A percentile compares a stretch with the other conserved stretches of the same genome.
Conservation (phyloP, 2,888 invertebrate species). For the Xylocampa areola region DNA sequence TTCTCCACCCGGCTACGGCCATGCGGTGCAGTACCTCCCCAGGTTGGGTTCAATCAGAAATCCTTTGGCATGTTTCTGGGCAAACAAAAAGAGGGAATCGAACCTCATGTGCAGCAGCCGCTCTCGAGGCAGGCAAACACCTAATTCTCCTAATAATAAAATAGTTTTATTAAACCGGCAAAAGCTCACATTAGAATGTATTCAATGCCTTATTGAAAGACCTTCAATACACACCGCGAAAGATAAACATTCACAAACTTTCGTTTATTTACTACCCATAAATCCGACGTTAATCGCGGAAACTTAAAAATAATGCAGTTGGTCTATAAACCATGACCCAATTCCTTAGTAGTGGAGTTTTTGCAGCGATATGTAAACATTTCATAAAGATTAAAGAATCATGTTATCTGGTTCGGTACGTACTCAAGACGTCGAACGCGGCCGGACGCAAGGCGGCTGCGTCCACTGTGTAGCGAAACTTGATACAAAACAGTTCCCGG, state of each 20-base stretch:
- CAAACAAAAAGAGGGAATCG: no score
- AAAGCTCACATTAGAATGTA: no score
- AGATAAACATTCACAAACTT: slow-evolving; percentile 15
- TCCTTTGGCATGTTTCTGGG: no score
- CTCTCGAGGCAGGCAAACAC: no score
- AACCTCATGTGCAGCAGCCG: no score
- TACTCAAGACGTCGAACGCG: slow-evolving; percentile 16
- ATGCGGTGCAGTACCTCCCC: no score
- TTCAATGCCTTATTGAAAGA: not conserved
- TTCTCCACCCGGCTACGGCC: no score
- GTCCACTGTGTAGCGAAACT: slow-evolving; percentile 37
- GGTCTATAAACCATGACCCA: slow-evolving; percentile 58
- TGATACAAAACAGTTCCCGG: slow-evolving; percentile 57
- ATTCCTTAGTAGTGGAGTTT: slow-evolving; percentile 38
- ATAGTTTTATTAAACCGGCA: no score
- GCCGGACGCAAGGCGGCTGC: slow-evolving; percentile 6
- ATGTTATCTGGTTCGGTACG: slow-evolving; percentile 3
- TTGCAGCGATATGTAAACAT: slow-evolving; percentile 38
- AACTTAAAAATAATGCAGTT: slow-evolving; percentile 43
- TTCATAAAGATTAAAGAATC: slow-evolving; percentile 19
- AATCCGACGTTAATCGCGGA: slow-evolving; percentile 12
- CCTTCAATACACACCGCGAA: slow-evolving; percentile 4
- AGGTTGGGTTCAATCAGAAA: no score
- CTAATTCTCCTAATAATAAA: no score
- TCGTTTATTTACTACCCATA: slow-evolving; percentile 2